Evolutionary conservation across 1,140 invertebrate species (phyloP).

Genomic region (Antheraea mylitta): DNA sequence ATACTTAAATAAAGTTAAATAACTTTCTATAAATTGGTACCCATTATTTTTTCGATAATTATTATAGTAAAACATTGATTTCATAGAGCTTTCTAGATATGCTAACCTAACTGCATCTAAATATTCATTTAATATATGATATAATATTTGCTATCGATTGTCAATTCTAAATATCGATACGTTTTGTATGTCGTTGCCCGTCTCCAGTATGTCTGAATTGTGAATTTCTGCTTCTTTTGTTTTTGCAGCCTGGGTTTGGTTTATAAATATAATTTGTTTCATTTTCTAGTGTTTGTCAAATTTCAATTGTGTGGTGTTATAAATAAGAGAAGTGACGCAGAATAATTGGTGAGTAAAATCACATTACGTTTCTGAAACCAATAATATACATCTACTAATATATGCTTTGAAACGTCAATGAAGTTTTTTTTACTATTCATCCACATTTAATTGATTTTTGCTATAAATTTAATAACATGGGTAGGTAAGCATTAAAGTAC

Average conservation of each 20-base stretch:
- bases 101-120: no score
- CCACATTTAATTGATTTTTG: constrained; percentile 7
- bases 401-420: constrained; percentile 11
- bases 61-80: no score
- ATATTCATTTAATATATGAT: no score
- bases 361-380: neutral
- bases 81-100: no score
- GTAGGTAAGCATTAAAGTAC: neutral
- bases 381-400: neutral
- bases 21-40: no score
- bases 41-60: no score
- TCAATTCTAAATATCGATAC: no score
- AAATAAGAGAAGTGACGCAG: constrained; percentile 10
- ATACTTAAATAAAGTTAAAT: no score
- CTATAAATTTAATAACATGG: neutral
- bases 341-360: constrained; percentile 10
- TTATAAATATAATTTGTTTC: constrained; percentile 10
- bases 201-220: constrained; percentile 4
- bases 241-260: constrained; percentile 16
- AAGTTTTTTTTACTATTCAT: constrained; percentile 1
- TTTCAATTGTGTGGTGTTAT: constrained; percentile 14
- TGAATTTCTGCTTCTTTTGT: constrained; percentile 30
- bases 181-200: no score
- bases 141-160: no score
- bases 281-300: constrained; percentile 13